Evolutionary conservation across 2,888 invertebrate genomes (phyloP).

Genomic region (Drosophila longiperda): DNA sequence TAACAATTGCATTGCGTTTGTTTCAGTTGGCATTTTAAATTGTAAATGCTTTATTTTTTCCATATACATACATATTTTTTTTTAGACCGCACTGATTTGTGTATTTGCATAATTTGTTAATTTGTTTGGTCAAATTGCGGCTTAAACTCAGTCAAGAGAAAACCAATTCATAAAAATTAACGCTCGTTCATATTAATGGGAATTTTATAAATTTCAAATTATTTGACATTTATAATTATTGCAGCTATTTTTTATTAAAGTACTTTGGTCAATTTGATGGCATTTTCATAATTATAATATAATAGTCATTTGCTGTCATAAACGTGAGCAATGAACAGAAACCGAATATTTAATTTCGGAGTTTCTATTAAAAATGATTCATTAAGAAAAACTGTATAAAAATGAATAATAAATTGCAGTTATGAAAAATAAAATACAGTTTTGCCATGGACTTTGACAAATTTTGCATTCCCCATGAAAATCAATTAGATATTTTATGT

Average conservation of each 20-base stretch:
- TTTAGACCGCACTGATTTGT: conserved; percentile 15
- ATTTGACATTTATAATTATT: conserved; percentile 11
- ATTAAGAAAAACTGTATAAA: background rate
- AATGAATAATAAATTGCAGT: background rate
- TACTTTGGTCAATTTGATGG: background rate
- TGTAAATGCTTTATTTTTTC: conserved; percentile 19
- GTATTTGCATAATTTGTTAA: conserved; percentile 20
- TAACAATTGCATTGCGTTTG: conserved; percentile 20
- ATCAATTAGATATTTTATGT: background rate
- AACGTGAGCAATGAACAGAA: background rate
- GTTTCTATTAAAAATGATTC: background rate
- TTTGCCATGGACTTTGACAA: background rate
- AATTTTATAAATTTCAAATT: conserved; percentile 17
- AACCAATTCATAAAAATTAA: conserved; percentile 26
- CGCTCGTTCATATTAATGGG: conserved; percentile 15
- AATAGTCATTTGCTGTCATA: background rate
- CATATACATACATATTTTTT: background rate
- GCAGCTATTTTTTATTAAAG: conserved; percentile 12
- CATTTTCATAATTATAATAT: background rate
- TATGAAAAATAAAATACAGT: background rate
- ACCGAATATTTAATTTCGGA: background rate
- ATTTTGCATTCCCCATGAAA: background rate
- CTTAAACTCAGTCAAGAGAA: background rate
- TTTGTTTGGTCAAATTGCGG: conserved; percentile 17
- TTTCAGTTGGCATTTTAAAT: conserved; percentile 55